phyloP scores from a whole-genome alignment of 1,140 invertebrate genomes.

The Drosophila azteca region DNA sequence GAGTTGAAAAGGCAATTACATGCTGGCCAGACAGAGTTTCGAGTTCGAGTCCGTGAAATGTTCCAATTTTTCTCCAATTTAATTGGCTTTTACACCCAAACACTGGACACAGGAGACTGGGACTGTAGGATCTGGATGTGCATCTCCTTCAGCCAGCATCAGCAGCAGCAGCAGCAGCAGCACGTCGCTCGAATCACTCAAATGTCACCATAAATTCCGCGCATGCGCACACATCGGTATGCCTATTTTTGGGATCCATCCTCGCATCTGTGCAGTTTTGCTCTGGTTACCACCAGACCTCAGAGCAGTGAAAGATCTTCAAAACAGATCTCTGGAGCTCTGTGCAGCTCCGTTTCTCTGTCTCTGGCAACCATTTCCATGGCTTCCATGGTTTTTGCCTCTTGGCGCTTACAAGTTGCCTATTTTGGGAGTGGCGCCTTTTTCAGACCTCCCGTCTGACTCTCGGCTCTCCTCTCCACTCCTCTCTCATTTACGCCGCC shows the following conservation, averaged over 20 bases:
- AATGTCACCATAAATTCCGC: conserved; percentile 83
- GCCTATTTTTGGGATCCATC: conserved; percentile 72
- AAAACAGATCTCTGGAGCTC: conserved; percentile 2
- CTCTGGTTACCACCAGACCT: conserved; percentile 53
- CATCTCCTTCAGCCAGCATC: conserved; percentile 7
- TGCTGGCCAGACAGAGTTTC: conserved; percentile 42
- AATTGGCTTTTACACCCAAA: conserved; percentile 78
- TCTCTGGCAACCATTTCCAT: conserved; percentile 32
- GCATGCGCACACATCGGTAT: conserved; percentile 82
- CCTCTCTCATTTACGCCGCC: conserved; percentile 69
- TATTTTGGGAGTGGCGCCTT: conserved; percentile 78
- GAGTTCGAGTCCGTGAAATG: conserved; percentile 39
- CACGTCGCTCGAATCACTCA: conserved; percentile 80
- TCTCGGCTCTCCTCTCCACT: conserved; percentile 5
- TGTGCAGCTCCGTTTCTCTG: conserved; percentile 39
- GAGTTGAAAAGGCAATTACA: conserved; percentile 81
- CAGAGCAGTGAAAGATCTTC: not conserved
- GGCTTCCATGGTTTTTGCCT: conserved; percentile 24
- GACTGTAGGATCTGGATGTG: conserved; percentile 1
- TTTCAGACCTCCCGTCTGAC: conserved; percentile 27
- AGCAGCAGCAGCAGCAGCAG: conserved; percentile 40
- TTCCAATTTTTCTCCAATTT: conserved; percentile 77
- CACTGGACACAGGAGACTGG: too few species aligned
- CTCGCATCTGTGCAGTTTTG: conserved; percentile 12
- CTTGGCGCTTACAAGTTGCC: conserved; percentile 78